Base-by-base conservation (phyloP, 2,888 invertebrate species). In the Phyllotreta cruciferae region DNA sequence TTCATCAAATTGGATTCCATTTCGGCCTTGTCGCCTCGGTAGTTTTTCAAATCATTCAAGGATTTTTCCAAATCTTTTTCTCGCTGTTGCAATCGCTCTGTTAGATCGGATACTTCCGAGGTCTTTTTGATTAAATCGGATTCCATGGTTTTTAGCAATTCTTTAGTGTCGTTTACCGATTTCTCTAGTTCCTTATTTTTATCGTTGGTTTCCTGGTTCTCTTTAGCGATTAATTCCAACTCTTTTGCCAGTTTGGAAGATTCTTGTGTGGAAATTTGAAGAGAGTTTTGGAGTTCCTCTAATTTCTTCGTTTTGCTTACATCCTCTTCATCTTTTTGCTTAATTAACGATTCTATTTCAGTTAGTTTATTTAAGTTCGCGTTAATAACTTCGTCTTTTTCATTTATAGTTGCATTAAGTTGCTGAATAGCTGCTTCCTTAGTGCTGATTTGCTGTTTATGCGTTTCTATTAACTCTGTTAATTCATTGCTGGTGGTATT, bases 11-110 rank as follows among this genome's bases (percentile, higher is more conserved):
- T 70, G 5, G 54, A 45, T 68, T 78, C 77, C 7, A 72, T 57
- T 61, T 75, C 74, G 24, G 65, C 74, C 45, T 80, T 77, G 63
- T 78, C 77, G 47, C 69, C 69, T 63, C 77, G 70, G 61, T 79
- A 77, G 62, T 75, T 71, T 64, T 78, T 80, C 36, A 83, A 70
- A 35, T 80, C 78, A 39, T 77, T 57, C 3, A 63, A 44, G 11
- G 57, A 45, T 37, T 37, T 56, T 13, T 66, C 56, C 14, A 81
- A 61, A 49, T 80, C 78, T 34, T 74, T 71, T 63, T 79, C 77
- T 64, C 77, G 75, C 41, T 54, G 57, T 81, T 80, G 61, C 10
- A 72, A 38, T 41, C 54, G 60, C 52, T 62, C 62, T 52, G 56
- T 53, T 42, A 24, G 55, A 14, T 56, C 44, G 0, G 56, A 39